These are phyloP conservation scores for Butorides virescens DNA, from an alignment of 2,113 vertebrate species.

Conservation along the genomic window DNA sequence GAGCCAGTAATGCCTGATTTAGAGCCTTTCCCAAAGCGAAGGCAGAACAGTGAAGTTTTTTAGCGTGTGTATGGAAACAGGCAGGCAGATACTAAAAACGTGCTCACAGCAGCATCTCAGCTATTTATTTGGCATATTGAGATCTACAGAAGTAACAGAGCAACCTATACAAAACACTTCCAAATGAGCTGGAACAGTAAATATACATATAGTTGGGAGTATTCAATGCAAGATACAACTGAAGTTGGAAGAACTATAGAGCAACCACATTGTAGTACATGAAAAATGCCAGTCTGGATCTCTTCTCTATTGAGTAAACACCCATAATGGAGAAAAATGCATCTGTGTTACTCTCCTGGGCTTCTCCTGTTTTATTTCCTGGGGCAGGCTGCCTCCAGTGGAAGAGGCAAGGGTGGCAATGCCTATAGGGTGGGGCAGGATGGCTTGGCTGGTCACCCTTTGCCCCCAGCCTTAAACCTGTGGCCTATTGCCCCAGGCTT, in stretches of 20 bases:
- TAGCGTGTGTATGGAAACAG: neutral
- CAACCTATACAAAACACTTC: neutral
- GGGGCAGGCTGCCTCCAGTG: neutral
- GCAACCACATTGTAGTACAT: neutral
- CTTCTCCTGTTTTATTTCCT: neutral
- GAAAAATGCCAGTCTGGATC: neutral
- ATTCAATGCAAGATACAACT: neutral
- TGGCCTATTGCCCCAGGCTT: neutral
- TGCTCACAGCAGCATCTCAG: neutral
- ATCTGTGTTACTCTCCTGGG: neutral
- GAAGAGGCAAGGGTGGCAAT: neutral
- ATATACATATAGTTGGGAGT: neutral
- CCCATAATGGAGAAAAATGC: neutral
- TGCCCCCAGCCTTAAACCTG: neutral
- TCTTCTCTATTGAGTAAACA: neutral
- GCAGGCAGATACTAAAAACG: neutral
- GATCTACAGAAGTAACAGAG: neutral
- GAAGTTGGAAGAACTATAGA: neutral
- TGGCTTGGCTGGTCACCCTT: neutral
- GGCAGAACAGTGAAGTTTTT: neutral
- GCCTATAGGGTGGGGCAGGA: accelerated
- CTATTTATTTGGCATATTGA: neutral
- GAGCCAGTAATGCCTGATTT: neutral
- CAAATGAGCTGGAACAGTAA: neutral
- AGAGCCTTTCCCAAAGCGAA: neutral